Conservation (phyloP, 2,888 invertebrate genomes). For the Operophtera brumata region DNA sequence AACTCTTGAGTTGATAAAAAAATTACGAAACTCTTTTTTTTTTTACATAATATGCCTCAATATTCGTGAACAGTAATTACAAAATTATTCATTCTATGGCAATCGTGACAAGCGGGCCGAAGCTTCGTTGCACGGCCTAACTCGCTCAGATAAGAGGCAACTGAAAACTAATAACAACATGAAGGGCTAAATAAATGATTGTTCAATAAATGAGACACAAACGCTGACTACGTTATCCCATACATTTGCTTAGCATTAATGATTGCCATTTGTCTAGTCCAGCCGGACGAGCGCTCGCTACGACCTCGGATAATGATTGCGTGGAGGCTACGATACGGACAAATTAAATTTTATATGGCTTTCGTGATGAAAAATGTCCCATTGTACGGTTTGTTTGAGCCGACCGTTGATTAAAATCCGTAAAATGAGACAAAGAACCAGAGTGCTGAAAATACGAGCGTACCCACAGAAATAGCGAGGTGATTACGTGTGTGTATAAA, state of each 20-base stretch:
- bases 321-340: background rate
- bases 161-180: background rate
- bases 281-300: background rate
- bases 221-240: too few species aligned
- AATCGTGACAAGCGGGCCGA: background rate
- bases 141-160: background rate
- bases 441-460: constrained; percentile 28
- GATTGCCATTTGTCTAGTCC: background rate
- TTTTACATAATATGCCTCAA: background rate
- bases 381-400: background rate
- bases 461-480: background rate
- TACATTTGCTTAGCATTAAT: background rate
- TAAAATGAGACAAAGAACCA: background rate
- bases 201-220: too few species aligned
- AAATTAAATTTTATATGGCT: constrained; percentile 10
- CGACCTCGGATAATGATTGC: constrained; percentile 3
- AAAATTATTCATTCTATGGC: background rate
- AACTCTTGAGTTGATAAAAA: too few species aligned
- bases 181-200: background rate
- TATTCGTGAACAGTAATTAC: background rate
- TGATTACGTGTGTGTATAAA: background rate
- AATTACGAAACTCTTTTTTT: too few species aligned
- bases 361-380: constrained; percentile 8
- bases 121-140: background rate
- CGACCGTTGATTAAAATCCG: constrained; percentile 5